A percentile compares a stretch with the other conserved stretches of the same genome.
Conservation (phyloP, 2,888 invertebrate genomes). For the Aradus depressus region DNA sequence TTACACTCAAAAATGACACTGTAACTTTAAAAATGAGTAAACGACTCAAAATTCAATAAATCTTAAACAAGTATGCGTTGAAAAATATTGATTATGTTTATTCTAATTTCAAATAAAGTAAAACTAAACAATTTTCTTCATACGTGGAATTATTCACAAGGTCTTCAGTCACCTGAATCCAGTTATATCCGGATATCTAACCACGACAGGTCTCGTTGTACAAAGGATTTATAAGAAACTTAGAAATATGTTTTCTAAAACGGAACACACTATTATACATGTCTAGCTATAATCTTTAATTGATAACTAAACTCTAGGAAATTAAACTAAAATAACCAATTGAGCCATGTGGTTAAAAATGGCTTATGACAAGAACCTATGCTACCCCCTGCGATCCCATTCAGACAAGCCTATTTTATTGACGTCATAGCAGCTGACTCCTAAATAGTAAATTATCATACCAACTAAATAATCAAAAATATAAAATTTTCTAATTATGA, state of each 20-base stretch:
- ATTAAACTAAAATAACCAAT: constrained; percentile 13
- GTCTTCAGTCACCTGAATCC: constrained; percentile 23
- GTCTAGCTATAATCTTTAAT: constrained; percentile 3
- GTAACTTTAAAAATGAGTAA: not conserved
- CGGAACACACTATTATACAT: constrained; percentile 10
- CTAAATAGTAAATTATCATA: too few relatives aligned
- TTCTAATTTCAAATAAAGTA: not conserved
- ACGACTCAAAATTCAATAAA: not conserved
- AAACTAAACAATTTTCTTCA: constrained; percentile 7
- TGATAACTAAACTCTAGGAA: constrained; percentile 8
- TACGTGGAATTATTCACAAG: constrained; percentile 19
- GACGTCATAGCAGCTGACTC: constrained; percentile 21
- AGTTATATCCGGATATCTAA: constrained; percentile 29
- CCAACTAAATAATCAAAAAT: too few relatives aligned
- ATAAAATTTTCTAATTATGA: too few relatives aligned
- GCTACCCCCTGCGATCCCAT: constrained; percentile 13
- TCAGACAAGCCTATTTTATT: constrained; percentile 25
- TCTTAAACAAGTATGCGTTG: not conserved
- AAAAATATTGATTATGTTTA: not conserved
- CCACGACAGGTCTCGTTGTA: constrained; percentile 25
- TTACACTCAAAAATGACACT: too few relatives aligned
- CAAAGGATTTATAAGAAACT: constrained; percentile 9
- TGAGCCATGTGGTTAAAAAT: constrained; percentile 19
- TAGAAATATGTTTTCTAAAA: constrained; percentile 7
- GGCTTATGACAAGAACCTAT: constrained; percentile 19